Percentiles rank a stretch among this genome's conserved stretches.
These are phyloP conservation scores for Watsonalla cultraria DNA, from an alignment of 2,888 invertebrate species.

Conservation along the genomic window DNA sequence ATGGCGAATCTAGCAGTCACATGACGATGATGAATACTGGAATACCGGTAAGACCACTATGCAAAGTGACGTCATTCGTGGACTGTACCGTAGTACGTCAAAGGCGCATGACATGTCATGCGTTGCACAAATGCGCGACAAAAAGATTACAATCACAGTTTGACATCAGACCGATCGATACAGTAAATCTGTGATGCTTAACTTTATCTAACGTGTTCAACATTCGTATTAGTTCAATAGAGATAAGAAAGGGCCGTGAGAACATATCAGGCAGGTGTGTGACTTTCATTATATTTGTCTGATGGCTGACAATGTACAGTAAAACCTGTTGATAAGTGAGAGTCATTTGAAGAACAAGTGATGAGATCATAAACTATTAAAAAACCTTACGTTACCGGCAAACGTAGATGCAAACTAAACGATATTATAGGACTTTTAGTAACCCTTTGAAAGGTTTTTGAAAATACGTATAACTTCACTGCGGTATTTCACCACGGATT, in stretches of 20 bases:
- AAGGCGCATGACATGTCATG: constrained; percentile 7
- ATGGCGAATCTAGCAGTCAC: background rate
- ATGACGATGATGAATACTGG: background rate
- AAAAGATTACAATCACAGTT: constrained; percentile 29
- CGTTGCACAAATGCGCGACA: background rate
- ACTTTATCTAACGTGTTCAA: constrained; percentile 6
- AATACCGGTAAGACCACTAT: background rate
- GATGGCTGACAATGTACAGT: too few relatives aligned
- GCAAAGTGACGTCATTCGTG: background rate
- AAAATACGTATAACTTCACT: too few relatives aligned
- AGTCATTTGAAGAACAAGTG: too few relatives aligned
- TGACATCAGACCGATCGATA: constrained; percentile 16
- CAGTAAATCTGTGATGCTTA: background rate
- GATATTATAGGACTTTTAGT: too few relatives aligned
- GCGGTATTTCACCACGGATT: too few relatives aligned
- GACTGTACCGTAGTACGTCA: constrained; percentile 1
- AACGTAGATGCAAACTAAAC: too few relatives aligned
- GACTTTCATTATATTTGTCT: background rate
- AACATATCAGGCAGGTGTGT: background rate
- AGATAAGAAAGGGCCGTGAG: background rate
- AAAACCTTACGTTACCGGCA: too few relatives aligned
- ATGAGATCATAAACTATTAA: too few relatives aligned
- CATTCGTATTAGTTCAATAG: constrained; percentile 24
- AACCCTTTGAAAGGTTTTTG: too few relatives aligned
- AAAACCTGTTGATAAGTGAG: too few relatives aligned